Base-by-base conservation (phyloP, 2,113 vertebrate genomes). In the Hyla sarda region DNA sequence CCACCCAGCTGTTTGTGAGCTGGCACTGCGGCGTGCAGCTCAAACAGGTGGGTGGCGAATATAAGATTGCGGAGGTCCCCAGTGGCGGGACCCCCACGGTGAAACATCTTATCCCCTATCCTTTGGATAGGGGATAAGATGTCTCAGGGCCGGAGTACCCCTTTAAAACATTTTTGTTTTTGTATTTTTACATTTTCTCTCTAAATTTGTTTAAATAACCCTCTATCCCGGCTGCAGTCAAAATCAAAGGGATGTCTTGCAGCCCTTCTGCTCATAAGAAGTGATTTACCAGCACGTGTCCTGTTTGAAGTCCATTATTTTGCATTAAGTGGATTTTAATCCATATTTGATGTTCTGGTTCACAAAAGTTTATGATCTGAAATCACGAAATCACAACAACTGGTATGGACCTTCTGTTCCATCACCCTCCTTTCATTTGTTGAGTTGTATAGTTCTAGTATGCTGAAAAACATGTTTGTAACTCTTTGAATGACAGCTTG, bases 291-390 rank as follows among this genome's bases (percentile, higher is more conserved):
- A 69, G 62, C 72, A 28, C 45, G 37, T 14, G 41, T 48, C 25
- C 25, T 52, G 41, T 82, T 82, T 82, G 79, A 82, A 82, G 79
- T 41, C 37, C 13, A 60, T 45, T 60, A 71, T 50, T 82, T 82
- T 69, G 47, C 45, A 71, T 82, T 82, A 65, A 67, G 32, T 71
- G 12, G 5, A 47, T 82, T 82, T 71, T 62, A 71, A 48, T 14
- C n/a, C 9, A 19, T 82, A 69, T 82, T 82, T 65, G 45, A 50
- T 65, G 45, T 81, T 12, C 37, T 2, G 16, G 34, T 41, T 60
- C 37, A 69, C 62, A 71, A 28, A 69, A 25, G n/a, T 65, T 50
- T 82, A 82, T 69, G 80, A 82, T 82, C 65, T 71, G 60, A 71
- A 45, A 82, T 47, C 62, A 52, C 60, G 50, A 52, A 30, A 69